Percentiles rank a stretch among this genome's conserved stretches.
Conservation (phyloP, 2,888 invertebrate genomes). For the Hypomecis atomaria region DNA sequence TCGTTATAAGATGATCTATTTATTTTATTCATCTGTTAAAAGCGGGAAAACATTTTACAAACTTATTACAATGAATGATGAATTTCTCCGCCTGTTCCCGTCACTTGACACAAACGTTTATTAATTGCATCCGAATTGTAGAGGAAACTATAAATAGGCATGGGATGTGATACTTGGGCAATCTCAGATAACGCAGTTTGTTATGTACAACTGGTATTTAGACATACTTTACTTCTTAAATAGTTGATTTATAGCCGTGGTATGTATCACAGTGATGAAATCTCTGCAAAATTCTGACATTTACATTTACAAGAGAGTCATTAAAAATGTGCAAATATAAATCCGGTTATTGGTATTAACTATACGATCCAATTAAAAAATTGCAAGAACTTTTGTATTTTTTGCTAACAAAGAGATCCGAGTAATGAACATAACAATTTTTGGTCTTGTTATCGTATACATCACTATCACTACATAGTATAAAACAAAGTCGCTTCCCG, state of each 20-base stretch:
- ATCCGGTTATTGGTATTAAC: neutral
- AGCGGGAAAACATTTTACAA: too few relatives aligned
- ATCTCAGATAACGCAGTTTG: constrained; percentile 18
- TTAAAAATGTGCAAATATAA: neutral
- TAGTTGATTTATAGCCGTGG: constrained; percentile 26
- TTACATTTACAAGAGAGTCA: constrained; percentile 16
- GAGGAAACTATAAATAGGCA: constrained; percentile 50
- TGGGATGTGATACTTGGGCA: constrained; percentile 46
- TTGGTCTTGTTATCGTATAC: too few relatives aligned
- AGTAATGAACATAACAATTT: too few relatives aligned
- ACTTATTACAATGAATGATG: neutral
- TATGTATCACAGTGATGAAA: constrained; percentile 30
- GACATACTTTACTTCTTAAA: constrained; percentile 6
- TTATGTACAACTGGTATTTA: neutral
- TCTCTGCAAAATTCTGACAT: constrained; percentile 38
- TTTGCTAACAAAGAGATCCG: too few relatives aligned
- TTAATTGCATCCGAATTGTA: constrained; percentile 53
- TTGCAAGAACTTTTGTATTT: too few relatives aligned
- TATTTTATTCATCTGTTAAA: too few relatives aligned
- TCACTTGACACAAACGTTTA: constrained; percentile 40
- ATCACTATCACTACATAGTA: too few relatives aligned
- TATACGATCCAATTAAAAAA: too few relatives aligned
- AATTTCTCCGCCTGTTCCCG: constrained; percentile 22
- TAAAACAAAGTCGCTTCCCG: too few relatives aligned
- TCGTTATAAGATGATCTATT: too few relatives aligned